These are phyloP conservation scores for Ranitomeya imitator DNA, from an alignment of 2,113 vertebrate species.

Conservation along the genomic window DNA sequence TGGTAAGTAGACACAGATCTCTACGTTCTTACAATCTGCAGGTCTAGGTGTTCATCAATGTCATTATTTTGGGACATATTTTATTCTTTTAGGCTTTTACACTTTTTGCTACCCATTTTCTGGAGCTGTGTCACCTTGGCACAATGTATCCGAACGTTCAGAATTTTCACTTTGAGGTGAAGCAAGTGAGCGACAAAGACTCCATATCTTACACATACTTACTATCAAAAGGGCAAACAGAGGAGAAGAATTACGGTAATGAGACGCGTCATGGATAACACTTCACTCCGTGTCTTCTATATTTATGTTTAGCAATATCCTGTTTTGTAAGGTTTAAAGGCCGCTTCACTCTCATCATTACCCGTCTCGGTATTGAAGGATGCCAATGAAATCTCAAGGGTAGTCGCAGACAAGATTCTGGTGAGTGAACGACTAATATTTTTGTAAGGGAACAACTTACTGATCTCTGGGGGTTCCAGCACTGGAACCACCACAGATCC, in stretches of 20 bases:
- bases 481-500: too few species aligned
- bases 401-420: slow-evolving; percentile 81
- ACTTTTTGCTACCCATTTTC: slow-evolving; percentile 92
- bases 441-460: too few species aligned
- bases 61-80: background rate
- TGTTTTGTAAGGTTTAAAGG: slow-evolving; percentile 80
- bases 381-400: slow-evolving; percentile 80
- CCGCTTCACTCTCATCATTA: slow-evolving; percentile 87
- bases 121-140: slow-evolving; percentile 90
- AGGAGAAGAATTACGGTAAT: slow-evolving; percentile 92
- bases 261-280: background rate
- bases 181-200: slow-evolving; percentile 80
- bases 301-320: background rate
- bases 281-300: background rate
- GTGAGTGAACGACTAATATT: slow-evolving; percentile 68
- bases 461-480: too few species aligned
- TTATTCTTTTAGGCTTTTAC: slow-evolving; percentile 85
- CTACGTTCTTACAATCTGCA: background rate
- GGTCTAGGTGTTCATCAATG: background rate
- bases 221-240: slow-evolving; percentile 84
- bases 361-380: slow-evolving; percentile 80
- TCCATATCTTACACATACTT: slow-evolving; percentile 85
- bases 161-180: slow-evolving; percentile 94
- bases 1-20: too few species aligned
- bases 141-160: slow-evolving; percentile 90